A percentile compares a stretch with the other conserved stretches of the same genome.
phyloP scores from a whole-genome alignment of 2,113 vertebrate genomes.

The Urocynchramus pylzowi region DNA sequence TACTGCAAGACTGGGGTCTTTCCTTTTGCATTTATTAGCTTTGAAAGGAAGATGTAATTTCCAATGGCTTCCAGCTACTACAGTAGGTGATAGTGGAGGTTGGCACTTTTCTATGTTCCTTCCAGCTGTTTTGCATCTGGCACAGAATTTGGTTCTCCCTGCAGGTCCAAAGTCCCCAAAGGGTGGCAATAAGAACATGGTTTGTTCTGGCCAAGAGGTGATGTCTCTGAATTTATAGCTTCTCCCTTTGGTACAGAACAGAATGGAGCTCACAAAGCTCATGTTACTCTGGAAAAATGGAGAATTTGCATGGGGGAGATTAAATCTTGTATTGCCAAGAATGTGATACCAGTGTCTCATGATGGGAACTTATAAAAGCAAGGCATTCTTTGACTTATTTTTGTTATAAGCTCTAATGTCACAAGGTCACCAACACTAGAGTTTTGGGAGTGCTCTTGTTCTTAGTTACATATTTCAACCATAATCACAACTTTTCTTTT shows the following conservation, averaged over 20 bases:
- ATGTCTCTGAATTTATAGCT: not conserved
- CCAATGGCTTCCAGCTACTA: not conserved
- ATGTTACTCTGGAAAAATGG: not conserved
- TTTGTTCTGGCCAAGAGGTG: not conserved
- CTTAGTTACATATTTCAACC: not conserved
- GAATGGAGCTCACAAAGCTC: not conserved
- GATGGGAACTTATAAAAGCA: not conserved
- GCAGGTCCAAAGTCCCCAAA: not conserved
- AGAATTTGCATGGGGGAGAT: not conserved
- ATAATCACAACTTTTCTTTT: not conserved
- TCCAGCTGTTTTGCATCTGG: not conserved
- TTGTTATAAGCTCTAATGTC: not conserved
- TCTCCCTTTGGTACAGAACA: not conserved
- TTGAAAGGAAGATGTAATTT: not conserved
- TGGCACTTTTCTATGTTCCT: not conserved
- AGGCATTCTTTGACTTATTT: not conserved
- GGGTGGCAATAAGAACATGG: not conserved
- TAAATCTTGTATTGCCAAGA: not conserved
- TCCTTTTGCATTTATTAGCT: not conserved
- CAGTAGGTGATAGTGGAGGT: not conserved
- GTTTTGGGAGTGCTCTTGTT: not conserved
- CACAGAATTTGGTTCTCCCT: not conserved
- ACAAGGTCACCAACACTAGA: not conserved
- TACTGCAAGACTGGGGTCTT: not conserved
- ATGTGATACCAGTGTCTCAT: not conserved